A percentile compares a stretch with the other conserved stretches of the same genome.
Evolutionary conservation across 1,140 invertebrate genomes (phyloP).

Genomic region (Cheumatopsyche charites): DNA sequence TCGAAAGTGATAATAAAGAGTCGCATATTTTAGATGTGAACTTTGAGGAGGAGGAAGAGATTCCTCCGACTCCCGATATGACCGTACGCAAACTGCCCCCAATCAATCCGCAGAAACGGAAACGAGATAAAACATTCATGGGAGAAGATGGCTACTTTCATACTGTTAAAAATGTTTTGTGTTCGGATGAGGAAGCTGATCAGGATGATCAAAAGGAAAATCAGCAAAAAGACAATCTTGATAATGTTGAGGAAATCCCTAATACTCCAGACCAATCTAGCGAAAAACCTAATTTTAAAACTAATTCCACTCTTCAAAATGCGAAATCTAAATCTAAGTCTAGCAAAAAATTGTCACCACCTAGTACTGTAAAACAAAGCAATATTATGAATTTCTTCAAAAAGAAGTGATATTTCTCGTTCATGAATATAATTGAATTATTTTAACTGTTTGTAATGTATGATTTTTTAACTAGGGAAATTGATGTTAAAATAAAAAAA

Average conservation of each 20-base stretch:
- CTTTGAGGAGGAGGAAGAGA: conserved; percentile 21
- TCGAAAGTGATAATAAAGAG: background rate
- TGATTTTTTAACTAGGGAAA: no score
- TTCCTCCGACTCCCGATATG: conserved; percentile 9
- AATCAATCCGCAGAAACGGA: conserved; percentile 1
- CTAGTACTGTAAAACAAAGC: background rate
- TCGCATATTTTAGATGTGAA: background rate
- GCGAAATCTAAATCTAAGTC: background rate
- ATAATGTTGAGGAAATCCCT: background rate
- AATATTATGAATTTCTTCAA: conserved; percentile 26
- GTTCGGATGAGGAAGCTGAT: background rate
- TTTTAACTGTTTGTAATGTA: no score
- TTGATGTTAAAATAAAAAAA: no score
- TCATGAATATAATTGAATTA: background rate
- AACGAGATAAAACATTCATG: conserved; percentile 1
- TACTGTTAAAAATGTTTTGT: conserved; percentile 13
- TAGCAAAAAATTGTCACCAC: background rate
- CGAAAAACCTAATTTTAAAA: conserved; percentile 3
- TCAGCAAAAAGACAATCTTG: background rate
- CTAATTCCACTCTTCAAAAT: no score
- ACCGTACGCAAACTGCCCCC: background rate
- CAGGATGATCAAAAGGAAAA: background rate
- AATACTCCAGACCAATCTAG: background rate
- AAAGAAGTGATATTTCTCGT: conserved; percentile 8
- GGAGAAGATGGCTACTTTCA: conserved; percentile 25